phyloP scores from a whole-genome alignment of 2,113 vertebrate species.

The Heterocephalus glaber region DNA sequence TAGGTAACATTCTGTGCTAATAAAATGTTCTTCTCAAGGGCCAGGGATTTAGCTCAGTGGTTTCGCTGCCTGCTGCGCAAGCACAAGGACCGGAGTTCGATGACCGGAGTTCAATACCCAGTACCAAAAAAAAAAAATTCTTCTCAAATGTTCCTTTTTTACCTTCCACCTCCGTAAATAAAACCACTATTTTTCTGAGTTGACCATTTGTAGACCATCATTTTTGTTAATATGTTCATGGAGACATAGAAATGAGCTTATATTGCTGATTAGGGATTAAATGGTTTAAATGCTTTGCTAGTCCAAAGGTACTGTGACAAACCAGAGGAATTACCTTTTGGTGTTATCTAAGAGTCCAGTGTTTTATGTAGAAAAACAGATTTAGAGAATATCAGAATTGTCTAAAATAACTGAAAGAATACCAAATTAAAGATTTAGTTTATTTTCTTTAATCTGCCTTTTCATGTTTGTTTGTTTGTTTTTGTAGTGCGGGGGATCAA shows the following conservation, averaged over 20 bases:
- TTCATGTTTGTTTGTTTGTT: too few species aligned
- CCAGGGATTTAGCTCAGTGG: too few species aligned
- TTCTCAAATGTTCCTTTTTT: neutral
- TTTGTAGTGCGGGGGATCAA: too few species aligned
- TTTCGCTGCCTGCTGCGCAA: too few species aligned
- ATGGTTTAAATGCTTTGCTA: conserved; percentile 44
- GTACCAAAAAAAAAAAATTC: too few species aligned
- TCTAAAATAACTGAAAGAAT: neutral
- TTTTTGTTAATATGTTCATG: conserved; percentile 49
- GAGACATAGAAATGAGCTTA: neutral
- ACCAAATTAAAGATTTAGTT: neutral
- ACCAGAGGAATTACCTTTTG: conserved; percentile 3
- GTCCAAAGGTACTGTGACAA: neutral
- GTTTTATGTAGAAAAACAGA: conserved; percentile 23
- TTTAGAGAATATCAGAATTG: conserved; percentile 17
- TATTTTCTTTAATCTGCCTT: neutral
- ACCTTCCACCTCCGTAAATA: neutral
- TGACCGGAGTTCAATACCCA: too few species aligned
- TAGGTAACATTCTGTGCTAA: neutral
- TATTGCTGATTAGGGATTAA: conserved; percentile 31
- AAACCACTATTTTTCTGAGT: conserved; percentile 10
- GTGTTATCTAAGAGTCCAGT: neutral
- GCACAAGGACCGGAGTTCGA: too few species aligned
- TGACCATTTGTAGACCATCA: conserved; percentile 6
- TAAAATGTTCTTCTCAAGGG: conserved; percentile 5